Base-by-base conservation (phyloP, 2,113 vertebrate genomes). In the Acrocephalus arundinaceus region DNA sequence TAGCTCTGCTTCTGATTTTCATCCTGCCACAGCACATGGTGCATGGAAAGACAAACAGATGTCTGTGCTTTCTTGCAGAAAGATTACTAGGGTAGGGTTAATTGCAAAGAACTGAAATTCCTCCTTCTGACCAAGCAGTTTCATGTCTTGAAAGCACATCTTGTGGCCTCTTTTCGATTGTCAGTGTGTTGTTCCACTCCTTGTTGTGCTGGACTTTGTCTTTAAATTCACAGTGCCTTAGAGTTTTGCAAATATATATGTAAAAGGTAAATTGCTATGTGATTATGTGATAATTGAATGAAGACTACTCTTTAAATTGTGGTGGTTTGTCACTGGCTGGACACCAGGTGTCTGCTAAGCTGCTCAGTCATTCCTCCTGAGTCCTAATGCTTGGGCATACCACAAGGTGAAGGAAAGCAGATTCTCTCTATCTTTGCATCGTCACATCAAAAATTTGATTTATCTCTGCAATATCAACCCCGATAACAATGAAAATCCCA, bases 1-100 rank as follows among this genome's bases (percentile, higher is more conserved):
- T 63, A 86, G 25, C 30, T 87, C 94, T 87, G 77, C 71, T 96
- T 87, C 89, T 73, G 49, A 91, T 96, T 97, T 94, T 89, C 54
- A 58, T 79, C 35, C 55, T 87, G 51, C 58, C 49, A 79, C 46
- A 87, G 88, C 0, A 3, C 25, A 57, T 39, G 16, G 16, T 66
- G 23, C 71, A 23, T 55, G 37, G 67, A 88, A 93, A 77, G 63
- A 54, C 70, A 87, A 85, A 78, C 55, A 94, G 85, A 93, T 61
- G 28, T 35, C n/a, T 62, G 12, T 59, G 51, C 48, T 74, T 78
- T 65, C 86, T 85, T 85, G 51, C 27, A 95, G 66, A 41, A 91
- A 24, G 33, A 59, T 91, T 93, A 71, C 43, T 52, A 66, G 33
- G 28, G 35, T 11, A 63, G 39, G 28, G 30, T 85, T 91, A 77